Conservation (phyloP, 2,113 vertebrate genomes). For the Gadus chalcogrammus region DNA sequence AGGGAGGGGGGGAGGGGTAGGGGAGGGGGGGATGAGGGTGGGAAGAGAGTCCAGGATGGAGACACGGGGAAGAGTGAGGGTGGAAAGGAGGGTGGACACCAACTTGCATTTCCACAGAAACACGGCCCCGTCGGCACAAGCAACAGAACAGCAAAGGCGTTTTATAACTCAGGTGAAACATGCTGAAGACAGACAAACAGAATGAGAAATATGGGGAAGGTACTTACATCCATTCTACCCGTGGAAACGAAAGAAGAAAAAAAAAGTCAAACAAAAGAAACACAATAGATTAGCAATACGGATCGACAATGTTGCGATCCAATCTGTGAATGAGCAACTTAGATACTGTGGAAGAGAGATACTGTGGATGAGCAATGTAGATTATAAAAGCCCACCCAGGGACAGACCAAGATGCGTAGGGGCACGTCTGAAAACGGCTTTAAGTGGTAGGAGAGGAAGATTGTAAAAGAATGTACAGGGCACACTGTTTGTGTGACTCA, state of each 20-base stretch:
- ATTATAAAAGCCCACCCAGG: too few species aligned
- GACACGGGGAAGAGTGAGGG: conserved; percentile 52
- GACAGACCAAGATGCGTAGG: too few species aligned
- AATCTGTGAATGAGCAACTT: too few species aligned
- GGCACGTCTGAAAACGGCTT: too few species aligned
- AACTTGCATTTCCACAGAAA: conserved; percentile 51
- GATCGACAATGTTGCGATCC: too few species aligned
- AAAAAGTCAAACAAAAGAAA: neutral
- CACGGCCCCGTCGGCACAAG: conserved; percentile 41
- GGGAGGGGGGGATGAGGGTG: conserved; percentile 10
- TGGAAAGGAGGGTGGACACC: conserved; percentile 60
- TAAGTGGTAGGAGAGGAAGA: too few species aligned
- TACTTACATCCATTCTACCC: conserved; percentile 68
- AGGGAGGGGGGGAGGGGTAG: too few species aligned
- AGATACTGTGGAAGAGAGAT: too few species aligned
- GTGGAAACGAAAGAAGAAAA: neutral
- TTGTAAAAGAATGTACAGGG: too few species aligned
- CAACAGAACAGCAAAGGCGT: conserved; percentile 37
- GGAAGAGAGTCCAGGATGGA: conserved; percentile 33
- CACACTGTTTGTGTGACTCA: too few species aligned
- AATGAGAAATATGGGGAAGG: conserved; percentile 33
- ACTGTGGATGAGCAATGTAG: too few species aligned
- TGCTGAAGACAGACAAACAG: neutral
- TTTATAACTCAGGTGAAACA: conserved; percentile 32
- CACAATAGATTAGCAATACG: too few species aligned